Percentiles rank a stretch among this genome's conserved stretches.
phyloP scores from a whole-genome alignment of 2,888 invertebrate species.

The Gortyna flavago region DNA sequence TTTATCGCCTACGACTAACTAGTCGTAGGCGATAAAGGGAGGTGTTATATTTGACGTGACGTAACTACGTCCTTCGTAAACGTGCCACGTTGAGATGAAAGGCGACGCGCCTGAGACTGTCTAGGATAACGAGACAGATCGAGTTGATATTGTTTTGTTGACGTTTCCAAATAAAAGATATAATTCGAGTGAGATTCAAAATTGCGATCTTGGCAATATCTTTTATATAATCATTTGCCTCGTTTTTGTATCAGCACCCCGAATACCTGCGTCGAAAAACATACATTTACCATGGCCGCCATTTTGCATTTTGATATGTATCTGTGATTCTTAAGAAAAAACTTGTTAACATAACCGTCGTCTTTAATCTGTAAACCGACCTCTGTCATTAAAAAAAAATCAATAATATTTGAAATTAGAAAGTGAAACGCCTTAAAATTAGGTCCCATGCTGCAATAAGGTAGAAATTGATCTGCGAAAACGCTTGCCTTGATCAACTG shows the following conservation, averaged over 20 bases:
- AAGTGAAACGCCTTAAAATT: background rate
- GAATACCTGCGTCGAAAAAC: no score
- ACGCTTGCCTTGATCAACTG: background rate
- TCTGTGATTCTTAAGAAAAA: no score
- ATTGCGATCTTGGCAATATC: no score
- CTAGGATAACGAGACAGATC: background rate
- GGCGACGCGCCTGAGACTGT: slow-evolving; percentile 14
- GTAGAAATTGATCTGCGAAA: background rate
- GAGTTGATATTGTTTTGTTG: background rate
- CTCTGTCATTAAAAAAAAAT: background rate
- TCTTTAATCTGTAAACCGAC: no score
- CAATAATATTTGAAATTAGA: background rate
- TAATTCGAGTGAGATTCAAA: background rate
- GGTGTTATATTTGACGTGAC: no score
- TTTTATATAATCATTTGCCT: no score
- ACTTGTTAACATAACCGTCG: no score
- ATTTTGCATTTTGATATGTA: no score
- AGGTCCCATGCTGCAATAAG: background rate
- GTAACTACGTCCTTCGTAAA: background rate
- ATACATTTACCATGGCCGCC: no score
- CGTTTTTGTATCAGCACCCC: no score
- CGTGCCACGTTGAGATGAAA: background rate
- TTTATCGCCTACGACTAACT: slow-evolving; percentile 2
- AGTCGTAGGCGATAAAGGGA: no score
- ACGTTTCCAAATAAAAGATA: background rate